These are phyloP conservation scores for Megathymus violae DNA, from an alignment of 1,140 invertebrate genomes.

Conservation along the genomic window DNA sequence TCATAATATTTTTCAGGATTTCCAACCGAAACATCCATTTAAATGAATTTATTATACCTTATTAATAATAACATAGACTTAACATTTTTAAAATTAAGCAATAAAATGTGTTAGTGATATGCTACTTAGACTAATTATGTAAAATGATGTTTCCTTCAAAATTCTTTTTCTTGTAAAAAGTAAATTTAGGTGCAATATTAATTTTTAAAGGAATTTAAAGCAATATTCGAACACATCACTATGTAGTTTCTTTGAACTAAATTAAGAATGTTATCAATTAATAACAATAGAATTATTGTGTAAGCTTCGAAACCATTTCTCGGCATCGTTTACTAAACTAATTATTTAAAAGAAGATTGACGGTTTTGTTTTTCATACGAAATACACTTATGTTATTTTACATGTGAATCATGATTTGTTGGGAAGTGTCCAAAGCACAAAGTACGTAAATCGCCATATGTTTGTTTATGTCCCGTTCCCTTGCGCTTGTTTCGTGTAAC, in stretches of 20 bases:
- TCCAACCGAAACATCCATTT: slow-evolving; percentile 52
- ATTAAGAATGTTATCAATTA: slow-evolving; percentile 29
- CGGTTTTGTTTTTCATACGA: too few relatives aligned
- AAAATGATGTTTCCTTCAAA: slow-evolving; percentile 29
- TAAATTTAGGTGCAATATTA: slow-evolving; percentile 69
- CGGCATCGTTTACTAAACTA: not conserved
- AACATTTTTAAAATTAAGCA: too few relatives aligned
- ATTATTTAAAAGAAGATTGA: too few relatives aligned
- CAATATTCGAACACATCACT: slow-evolving; percentile 73
- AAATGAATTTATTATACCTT: slow-evolving; percentile 69
- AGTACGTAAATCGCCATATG: too few relatives aligned
- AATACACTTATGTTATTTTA: too few relatives aligned
- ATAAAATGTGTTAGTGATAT: slow-evolving; percentile 81
- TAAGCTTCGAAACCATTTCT: slow-evolving; percentile 5
- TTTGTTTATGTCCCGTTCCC: too few relatives aligned
- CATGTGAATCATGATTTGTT: too few relatives aligned
- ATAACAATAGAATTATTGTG: slow-evolving; percentile 25
- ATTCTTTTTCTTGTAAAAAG: slow-evolving; percentile 37
- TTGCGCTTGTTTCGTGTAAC: slow-evolving; percentile 12
- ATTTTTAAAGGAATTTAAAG: slow-evolving; percentile 62
- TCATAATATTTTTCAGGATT: not conserved
- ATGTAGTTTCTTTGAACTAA: slow-evolving; percentile 45
- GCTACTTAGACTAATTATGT: slow-evolving; percentile 57
- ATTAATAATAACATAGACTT: slow-evolving; percentile 51
- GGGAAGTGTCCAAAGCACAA: too few relatives aligned